Evolutionary conservation across 2,797 vertebrate genomes (phyloP).

Genomic region (Gila robusta): DNA sequence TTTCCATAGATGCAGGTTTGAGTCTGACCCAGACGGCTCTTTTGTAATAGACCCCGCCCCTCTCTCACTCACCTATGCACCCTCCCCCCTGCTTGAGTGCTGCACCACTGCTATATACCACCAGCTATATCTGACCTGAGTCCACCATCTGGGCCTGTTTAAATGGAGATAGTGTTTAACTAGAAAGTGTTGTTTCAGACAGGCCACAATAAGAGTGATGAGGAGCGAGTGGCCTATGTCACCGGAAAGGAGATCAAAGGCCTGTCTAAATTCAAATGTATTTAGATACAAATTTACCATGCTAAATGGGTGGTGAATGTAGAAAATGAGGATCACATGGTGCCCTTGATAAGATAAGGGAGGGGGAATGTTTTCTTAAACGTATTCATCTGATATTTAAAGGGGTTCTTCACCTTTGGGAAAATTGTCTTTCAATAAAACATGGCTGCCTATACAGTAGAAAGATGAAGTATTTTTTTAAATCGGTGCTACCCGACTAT

Average conservation of each 20-base stretch:
- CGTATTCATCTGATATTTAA: background rate
- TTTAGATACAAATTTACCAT: slow-evolving; percentile 8
- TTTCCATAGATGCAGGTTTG: slow-evolving; percentile 59
- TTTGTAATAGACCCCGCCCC: slow-evolving; percentile 51
- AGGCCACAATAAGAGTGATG: background rate
- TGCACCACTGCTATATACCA: slow-evolving; percentile 10
- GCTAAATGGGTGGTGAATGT: background rate
- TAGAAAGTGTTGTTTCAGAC: slow-evolving; percentile 36
- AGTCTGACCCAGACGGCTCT: slow-evolving; percentile 55
- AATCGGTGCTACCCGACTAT: background rate
- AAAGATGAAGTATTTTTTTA: background rate
- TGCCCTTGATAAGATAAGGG: background rate
- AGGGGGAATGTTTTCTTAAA: background rate
- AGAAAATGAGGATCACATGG: background rate
- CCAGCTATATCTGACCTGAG: slow-evolving; percentile 30
- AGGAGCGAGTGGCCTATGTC: background rate
- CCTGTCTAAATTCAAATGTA: background rate
- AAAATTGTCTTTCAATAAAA: background rate
- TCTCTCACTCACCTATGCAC: slow-evolving; percentile 49
- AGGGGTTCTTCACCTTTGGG: background rate
- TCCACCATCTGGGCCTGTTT: slow-evolving; percentile 47
- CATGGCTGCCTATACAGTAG: background rate
- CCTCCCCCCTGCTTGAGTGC: slow-evolving; percentile 19
- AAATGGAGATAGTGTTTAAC: slow-evolving; percentile 30
- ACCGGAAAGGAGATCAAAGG: background rate